Base-by-base conservation (phyloP, 2,797 vertebrate species). In the Typhlichthys subterraneus region DNA sequence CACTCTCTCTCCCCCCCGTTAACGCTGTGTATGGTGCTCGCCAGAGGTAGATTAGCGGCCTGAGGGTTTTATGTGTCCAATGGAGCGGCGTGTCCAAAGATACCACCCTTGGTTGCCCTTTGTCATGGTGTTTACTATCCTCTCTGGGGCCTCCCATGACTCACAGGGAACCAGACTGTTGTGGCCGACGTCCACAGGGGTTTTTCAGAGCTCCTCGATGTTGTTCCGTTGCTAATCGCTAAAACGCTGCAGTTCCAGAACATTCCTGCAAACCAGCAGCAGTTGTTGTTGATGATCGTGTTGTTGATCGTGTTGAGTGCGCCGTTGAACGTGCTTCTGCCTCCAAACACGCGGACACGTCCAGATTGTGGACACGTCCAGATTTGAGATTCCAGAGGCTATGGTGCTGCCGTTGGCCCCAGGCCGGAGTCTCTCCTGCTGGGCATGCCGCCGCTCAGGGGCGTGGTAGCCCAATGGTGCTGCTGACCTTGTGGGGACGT, bases 31-130 rank as follows among this genome's bases (percentile, higher is more conserved):
- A 61, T 70, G 50, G 63, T 19, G 0, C 69, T 69, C 38, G 75
- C 48, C 48, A 75, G 66, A 81, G 64, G 65, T 79, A 57, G 72
- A 89, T 87, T 86, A 84, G 67, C 83, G 74, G 72, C 65, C 65
- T 72, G 45, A 58, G 59, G 57, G 69, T 72, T 66, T 81, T 70
- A 62, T 65, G 61, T 62, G 45, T 72, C 55, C 66, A 70, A 78
- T 53, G 79, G 59, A 73, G 62, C 75, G 49, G 46, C 60, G 57
- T 69, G 45, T 76, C 59, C 52, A 63, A 57, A 75, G 69, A 77
- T 76, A n/a, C 77, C 59, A 15, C 61, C 68, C 61, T 70, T 70
- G 76, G 65, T 5, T 52, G 12, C 58, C 74, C 31, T 51, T 73
- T 65, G 47, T 42, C 38, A 65, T 62, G 59, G 48, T 62, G 17